Evolutionary conservation across 2,797 vertebrate species (phyloP).

Genomic region (Streptopelia turtur): DNA sequence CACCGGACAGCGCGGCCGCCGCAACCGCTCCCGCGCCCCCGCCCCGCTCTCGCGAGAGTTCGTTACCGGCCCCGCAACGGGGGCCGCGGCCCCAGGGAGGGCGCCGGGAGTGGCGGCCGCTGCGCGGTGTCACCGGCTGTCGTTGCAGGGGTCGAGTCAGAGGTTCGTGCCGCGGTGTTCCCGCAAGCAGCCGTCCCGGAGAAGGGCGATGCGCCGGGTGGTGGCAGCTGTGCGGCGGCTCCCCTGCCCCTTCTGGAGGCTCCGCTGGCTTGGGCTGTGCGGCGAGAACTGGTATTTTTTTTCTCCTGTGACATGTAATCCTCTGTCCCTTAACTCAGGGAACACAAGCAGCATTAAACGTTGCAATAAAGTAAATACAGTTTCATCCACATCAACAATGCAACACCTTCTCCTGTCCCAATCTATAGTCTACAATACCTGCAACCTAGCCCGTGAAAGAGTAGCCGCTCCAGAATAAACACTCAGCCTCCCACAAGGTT

Average conservation of each 20-base stretch:
- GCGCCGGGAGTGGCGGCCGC: too few species aligned
- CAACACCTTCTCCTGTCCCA: too few species aligned
- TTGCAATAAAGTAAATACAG: background rate
- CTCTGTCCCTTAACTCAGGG: background rate
- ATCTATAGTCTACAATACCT: background rate
- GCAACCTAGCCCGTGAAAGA: background rate
- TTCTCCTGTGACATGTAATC: fast-evolving
- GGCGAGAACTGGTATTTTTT: too few species aligned
- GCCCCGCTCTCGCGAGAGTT: background rate
- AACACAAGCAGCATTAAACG: too few species aligned
- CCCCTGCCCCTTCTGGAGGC: background rate
- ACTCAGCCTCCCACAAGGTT: fast-evolving
- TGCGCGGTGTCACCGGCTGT: background rate
- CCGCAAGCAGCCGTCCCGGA: background rate
- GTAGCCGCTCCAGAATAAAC: background rate
- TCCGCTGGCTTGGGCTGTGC: background rate
- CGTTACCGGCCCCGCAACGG: too few species aligned
- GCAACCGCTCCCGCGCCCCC: background rate
- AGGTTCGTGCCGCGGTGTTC: background rate
- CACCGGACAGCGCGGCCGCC: too few species aligned
- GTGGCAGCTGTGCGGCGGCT: background rate
- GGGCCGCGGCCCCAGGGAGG: too few species aligned
- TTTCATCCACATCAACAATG: too few species aligned
- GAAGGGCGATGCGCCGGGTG: background rate
- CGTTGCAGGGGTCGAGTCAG: background rate